Conservation (phyloP, 64 coral and sea anemone species). For the Exaiptasia diaphana region DNA sequence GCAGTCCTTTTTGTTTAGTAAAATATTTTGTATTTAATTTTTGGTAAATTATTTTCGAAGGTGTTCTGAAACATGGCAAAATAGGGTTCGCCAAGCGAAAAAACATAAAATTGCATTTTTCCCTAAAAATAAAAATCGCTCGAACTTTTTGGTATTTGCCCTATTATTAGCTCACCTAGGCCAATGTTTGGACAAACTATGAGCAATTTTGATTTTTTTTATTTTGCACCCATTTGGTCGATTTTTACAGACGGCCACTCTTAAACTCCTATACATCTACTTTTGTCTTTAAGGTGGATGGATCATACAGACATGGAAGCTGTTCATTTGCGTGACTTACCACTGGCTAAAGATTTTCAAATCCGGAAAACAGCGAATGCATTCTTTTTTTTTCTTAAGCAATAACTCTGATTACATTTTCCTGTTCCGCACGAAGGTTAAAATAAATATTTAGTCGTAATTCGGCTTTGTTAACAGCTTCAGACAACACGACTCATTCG, state of each 20-base stretch:
- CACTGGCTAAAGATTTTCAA: no score
- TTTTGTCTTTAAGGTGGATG: no score
- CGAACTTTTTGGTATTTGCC: conserved; percentile 37
- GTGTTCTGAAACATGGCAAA: not conserved
- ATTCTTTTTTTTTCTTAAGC: no score
- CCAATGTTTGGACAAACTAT: not conserved
- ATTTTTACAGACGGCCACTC: not conserved
- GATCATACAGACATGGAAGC: no score
- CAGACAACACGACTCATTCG: no score
- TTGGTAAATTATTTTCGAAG: conserved; percentile 6
- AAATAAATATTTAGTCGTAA: no score
- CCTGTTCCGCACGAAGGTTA: no score
- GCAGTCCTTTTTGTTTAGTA: conserved; percentile 1
- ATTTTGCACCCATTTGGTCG: conserved; percentile 3
- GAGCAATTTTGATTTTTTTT: conserved; percentile 1
- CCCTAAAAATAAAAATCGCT: conserved; percentile 49
- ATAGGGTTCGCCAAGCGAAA: not conserved
- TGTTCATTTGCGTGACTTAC: no score
- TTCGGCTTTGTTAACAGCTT: no score
- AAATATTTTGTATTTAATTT: conserved; percentile 10
- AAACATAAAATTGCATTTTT: conserved; percentile 48
- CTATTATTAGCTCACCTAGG: conserved; percentile 10
- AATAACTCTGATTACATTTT: no score
- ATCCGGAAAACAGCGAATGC: no score
- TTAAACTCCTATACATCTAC: no score